Evolutionary conservation across 2,888 invertebrate genomes (phyloP), one percentile per base, ranked within the genome.

Genomic region (Acanthosoma haemorrhoidale): DNA sequence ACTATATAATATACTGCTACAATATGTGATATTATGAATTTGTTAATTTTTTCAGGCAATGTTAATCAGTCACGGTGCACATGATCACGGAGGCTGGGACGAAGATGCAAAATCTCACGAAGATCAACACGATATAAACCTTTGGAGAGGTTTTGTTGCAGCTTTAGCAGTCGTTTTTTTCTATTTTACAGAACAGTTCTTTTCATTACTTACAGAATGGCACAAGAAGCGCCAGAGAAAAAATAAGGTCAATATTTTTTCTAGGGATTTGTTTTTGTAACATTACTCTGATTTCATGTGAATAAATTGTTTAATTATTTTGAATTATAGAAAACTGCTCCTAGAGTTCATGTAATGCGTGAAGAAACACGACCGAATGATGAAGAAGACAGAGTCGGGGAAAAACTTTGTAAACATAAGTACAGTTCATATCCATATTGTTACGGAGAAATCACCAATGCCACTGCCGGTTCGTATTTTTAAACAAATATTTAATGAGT

Each of bases 401-500:
- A 88, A 72, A 91, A 90, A 75, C 86, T 91, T 18, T 93, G 92
- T 79, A 92, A 92, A 80, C 91, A 92, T 76, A 92, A 91, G 78
- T 92, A 92, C 77, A 91, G 91, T n/a, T 91, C 91, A 39, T 92
- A 91, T 79, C 91, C 92, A 0, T 92, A 92, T 78, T 92, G 92
- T 77, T 92, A 92, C 75, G 91, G 91, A 75, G 92, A 92, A 79
- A 92, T 92, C 39, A 88, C 89, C 11, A 88, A 89, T 71, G 87
- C 72, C 63, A 66, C 72, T 36, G 74, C 74, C 70, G 68, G 32
- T 63, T 41, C n/a, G 51, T 2, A 51, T 13, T 51, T n/a, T n/a
- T n/a, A n/a, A n/a, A n/a, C n/a, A n/a, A n/a, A n/a, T n/a, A n/a
- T n/a, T n/a, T n/a, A n/a, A n/a, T n/a, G 18, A 8, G n/a, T 59